phyloP scores from a whole-genome alignment of 2,888 invertebrate genomes.

The Nymphalis urticae region DNA sequence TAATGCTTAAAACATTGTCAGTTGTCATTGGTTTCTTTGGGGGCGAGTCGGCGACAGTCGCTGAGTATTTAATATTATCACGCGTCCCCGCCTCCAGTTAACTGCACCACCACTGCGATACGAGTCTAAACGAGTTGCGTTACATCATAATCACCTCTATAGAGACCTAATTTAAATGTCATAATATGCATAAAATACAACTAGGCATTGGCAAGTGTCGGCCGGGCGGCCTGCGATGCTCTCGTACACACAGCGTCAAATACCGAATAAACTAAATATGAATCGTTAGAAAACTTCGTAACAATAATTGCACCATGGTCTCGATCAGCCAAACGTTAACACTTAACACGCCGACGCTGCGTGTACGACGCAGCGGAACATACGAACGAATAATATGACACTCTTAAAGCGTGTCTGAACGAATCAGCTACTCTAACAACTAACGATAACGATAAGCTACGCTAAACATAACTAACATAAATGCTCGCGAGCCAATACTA shows the following conservation, averaged over 20 bases:
- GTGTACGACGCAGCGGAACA: conserved; percentile 47
- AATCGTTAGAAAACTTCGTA: conserved; percentile 6
- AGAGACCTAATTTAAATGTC: conserved; percentile 48
- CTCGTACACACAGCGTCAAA: conserved; percentile 19
- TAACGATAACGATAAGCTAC: conserved; percentile 21
- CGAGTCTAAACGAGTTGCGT: conserved; percentile 25
- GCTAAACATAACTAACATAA: conserved; percentile 37
- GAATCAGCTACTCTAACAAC: conserved; percentile 39
- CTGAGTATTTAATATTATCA: conserved; percentile 10
- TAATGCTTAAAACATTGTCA: conserved; percentile 14
- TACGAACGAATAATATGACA: conserved; percentile 61
- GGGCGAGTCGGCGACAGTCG: neutral
- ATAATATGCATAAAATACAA: conserved; percentile 60
- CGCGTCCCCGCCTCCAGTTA: neutral
- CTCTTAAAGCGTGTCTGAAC: conserved; percentile 58
- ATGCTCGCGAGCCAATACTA: conserved; percentile 36
- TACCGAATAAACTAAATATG: neutral
- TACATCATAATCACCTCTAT: conserved; percentile 39
- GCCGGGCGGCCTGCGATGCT: conserved; percentile 46
- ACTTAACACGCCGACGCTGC: conserved; percentile 23
- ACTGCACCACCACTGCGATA: conserved; percentile 12
- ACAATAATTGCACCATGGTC: conserved; percentile 8
- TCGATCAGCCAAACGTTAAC: neutral
- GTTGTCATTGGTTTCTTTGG: conserved; percentile 6
- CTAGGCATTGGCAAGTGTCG: conserved; percentile 76